Evolutionary conservation across 2,888 invertebrate species (phyloP), one percentile per base, ranked within the genome.

Genomic region (Hirtodrosophila histrioides): DNA sequence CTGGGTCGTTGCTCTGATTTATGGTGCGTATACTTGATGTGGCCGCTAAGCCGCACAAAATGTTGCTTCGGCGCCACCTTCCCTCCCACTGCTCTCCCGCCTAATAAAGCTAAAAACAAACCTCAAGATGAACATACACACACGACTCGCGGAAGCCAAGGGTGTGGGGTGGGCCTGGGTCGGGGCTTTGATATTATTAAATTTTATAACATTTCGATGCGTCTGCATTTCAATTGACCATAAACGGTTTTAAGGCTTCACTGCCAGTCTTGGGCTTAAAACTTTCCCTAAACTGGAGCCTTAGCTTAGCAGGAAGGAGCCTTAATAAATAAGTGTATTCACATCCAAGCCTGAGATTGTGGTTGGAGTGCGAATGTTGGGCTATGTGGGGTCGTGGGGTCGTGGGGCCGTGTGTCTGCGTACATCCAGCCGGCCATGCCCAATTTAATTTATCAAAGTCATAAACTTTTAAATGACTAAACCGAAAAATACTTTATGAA

Each of bases 361-460:
- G 51, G 46, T 44, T 39, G 8, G 4, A 10, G 43, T 35, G 55
- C 33, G 33, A n/a, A 35, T 33, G 46, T 9, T n/a, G 24, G n/a
- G 23, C 9, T 31, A n/a, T n/a, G 31, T 31, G 31, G 31, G n/a
- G n/a, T n/a, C n/a, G n/a, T n/a, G n/a, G n/a, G n/a, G n/a, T n/a
- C n/a, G n/a, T n/a, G n/a, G n/a, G n/a, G n/a, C n/a, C 31, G 24
- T 55, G 51, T 37, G 24, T 68, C 41, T 35, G 45, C 29, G 27
- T 48, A 53, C 37, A 36, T 49, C 24, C 44, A 33, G 35, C 27
- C 50, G 57, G 44, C 57, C 71, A 69, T 64, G 86, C 86, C 63
- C 79, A 73, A 84, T 87, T 84, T 87, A 79, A 87, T 84, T 84
- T 85, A 84, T 87, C 83, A 84, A 84, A 87, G 86, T 85, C 86